phyloP scores from a whole-genome alignment of 1,140 invertebrate species.

The Drosophila truncata region DNA sequence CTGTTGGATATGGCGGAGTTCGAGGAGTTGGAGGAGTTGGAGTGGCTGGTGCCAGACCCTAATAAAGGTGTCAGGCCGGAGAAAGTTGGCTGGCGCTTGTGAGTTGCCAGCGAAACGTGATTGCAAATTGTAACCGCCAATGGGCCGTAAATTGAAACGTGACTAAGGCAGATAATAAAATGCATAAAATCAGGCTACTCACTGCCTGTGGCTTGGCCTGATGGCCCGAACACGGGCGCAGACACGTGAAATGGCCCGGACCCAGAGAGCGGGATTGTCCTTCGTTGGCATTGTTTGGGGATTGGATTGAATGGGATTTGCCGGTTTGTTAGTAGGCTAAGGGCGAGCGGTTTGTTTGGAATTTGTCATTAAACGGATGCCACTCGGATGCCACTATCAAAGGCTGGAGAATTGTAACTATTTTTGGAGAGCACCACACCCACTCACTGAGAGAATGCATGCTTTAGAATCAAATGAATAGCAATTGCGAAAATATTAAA shows the following conservation, averaged over 20 bases:
- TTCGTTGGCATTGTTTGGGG: slow-evolving; percentile 47
- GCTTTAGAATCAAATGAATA: neutral
- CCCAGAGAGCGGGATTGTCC: slow-evolving; percentile 16
- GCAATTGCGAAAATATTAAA: neutral
- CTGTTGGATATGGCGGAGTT: slow-evolving; percentile 17
- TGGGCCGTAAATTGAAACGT: slow-evolving; percentile 85
- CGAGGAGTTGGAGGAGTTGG: slow-evolving; percentile 43
- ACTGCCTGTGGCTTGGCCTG: slow-evolving; percentile 51
- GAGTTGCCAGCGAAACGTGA: slow-evolving; percentile 70
- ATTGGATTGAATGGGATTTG: slow-evolving; percentile 37
- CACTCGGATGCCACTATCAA: slow-evolving; percentile 5
- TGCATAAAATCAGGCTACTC: slow-evolving; percentile 83
- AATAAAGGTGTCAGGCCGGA: slow-evolving; percentile 75
- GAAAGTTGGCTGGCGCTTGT: slow-evolving; percentile 61
- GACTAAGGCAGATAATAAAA: slow-evolving; percentile 84
- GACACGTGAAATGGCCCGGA: slow-evolving; percentile 59
- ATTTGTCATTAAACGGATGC: slow-evolving; percentile 75
- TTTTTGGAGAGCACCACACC: neutral
- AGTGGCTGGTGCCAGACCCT: slow-evolving; percentile 58
- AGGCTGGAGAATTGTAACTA: neutral
- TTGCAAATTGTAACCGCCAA: slow-evolving; percentile 85
- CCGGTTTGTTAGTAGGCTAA: slow-evolving; percentile 34
- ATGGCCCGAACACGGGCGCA: slow-evolving; percentile 56
- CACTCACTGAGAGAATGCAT: neutral
- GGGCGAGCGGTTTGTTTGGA: slow-evolving; percentile 49